phyloP scores from a whole-genome alignment of 1,140 invertebrate genomes.

The Penaeus japonicus region DNA sequence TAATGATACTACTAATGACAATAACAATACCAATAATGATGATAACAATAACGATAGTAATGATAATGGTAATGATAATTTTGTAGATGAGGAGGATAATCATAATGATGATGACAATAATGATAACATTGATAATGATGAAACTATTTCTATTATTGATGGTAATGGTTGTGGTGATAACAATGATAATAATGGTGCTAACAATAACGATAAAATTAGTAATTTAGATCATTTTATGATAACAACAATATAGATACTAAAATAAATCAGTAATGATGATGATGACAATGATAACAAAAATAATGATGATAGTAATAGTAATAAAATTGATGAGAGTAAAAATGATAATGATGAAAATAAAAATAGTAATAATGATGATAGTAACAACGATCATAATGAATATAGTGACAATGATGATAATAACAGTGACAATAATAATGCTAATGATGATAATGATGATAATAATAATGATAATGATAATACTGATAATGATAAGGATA shows the following conservation, averaged over 20 bases:
- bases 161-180: background rate
- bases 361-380: background rate
- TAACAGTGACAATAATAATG: no score
- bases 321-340: background rate
- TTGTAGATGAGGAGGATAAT: background rate
- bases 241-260: background rate
- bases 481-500: no score
- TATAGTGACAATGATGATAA: no score
- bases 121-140: background rate
- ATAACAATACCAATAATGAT: background rate
- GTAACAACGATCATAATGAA: background rate
- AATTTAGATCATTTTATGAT: background rate
- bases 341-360: no score
- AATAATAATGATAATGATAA: no score
- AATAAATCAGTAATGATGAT: background rate
- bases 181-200: background rate
- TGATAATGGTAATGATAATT: background rate
- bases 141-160: no score
- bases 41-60: background rate
- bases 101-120: background rate
- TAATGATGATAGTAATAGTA: background rate
- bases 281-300: background rate
- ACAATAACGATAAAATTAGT: background rate
- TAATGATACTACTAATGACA: background rate
- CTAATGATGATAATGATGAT: no score